Conservation (phyloP, 2,113 vertebrate species). For the Salvelinus sp. region DNA sequence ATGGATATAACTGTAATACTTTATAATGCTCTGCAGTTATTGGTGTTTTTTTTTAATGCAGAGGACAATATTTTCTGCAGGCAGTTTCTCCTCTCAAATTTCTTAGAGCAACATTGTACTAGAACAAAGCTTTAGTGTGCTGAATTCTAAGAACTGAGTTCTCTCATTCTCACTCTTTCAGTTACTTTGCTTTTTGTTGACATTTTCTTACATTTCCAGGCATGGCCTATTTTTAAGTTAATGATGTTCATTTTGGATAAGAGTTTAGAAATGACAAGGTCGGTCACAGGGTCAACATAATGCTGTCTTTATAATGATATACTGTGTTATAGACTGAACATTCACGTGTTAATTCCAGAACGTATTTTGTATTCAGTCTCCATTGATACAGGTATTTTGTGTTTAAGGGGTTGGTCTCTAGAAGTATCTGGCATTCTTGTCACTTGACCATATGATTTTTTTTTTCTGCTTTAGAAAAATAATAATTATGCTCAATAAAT, state of each 20-base stretch:
- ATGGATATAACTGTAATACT: neutral
- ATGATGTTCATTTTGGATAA: constrained; percentile 32
- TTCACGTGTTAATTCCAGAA: constrained; percentile 33
- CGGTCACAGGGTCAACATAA: constrained; percentile 22
- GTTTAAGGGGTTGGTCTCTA: neutral
- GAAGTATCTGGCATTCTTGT: no score
- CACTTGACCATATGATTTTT: no score
- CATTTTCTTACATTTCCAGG: constrained; percentile 6
- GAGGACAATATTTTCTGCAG: neutral
- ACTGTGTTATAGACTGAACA: constrained; percentile 20
- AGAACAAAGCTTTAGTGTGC: constrained; percentile 47
- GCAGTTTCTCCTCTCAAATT: constrained; percentile 5
- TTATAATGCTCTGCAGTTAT: no score
- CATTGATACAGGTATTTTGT: neutral
- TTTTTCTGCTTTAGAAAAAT: no score
- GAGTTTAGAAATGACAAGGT: constrained; percentile 4
- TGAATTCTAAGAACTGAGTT: constrained; percentile 3
- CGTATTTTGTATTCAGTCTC: constrained; percentile 17
- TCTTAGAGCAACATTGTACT: constrained; percentile 25
- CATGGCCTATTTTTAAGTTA: constrained; percentile 38
- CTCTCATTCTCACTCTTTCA: constrained; percentile 6
- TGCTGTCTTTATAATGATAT: constrained; percentile 16
- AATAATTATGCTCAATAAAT: no score
- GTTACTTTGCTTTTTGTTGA: constrained; percentile 48
- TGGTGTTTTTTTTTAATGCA: neutral